Conservation (phyloP, 2,888 invertebrate species). For the Ariolimax columbianus region DNA sequence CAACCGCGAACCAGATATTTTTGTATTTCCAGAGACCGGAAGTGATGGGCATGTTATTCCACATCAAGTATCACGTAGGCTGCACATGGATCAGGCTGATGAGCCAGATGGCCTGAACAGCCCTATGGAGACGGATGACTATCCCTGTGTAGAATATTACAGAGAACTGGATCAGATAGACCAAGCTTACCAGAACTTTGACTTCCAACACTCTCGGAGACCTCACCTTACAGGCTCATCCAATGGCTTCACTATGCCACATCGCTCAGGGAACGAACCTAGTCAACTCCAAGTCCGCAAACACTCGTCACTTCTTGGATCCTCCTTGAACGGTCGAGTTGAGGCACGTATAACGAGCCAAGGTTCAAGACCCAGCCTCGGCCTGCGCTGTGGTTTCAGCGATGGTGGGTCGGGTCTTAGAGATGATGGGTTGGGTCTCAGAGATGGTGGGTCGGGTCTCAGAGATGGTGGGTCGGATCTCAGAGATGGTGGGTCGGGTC, state of each 20-base stretch:
- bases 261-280: background rate
- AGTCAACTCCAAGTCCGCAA: background rate
- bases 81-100: background rate
- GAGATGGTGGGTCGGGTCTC: too few species aligned
- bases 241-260: background rate
- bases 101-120: slow-evolving; percentile 32
- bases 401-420: too few species aligned
- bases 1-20: slow-evolving; percentile 16
- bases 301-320: background rate
- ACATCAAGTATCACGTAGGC: background rate
- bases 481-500: too few species aligned
- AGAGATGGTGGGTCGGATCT: too few species aligned
- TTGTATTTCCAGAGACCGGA: slow-evolving; percentile 25
- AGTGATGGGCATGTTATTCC: background rate
- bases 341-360: background rate
- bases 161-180: too few species aligned
- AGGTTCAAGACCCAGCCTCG: background rate
- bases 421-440: too few species aligned
- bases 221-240: background rate
- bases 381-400: too few species aligned
- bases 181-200: background rate
- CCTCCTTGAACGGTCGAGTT: background rate
- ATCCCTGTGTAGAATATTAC: background rate
- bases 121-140: slow-evolving; percentile 9
- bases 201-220: background rate